Conservation (phyloP, 2,797 vertebrate species). For the Gallinago nigripennis region DNA sequence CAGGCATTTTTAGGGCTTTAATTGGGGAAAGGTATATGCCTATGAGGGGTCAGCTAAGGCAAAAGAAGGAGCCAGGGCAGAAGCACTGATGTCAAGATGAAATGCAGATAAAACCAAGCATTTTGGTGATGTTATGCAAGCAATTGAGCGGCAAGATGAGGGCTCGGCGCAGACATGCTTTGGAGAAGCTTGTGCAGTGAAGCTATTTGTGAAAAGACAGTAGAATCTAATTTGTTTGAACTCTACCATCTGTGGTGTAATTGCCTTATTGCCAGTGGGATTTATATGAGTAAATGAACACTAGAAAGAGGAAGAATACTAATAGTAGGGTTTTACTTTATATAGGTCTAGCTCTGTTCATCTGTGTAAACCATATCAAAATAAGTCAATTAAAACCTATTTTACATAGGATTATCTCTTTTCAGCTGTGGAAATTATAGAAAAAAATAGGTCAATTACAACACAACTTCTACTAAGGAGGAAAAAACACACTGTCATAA, state of each 20-base stretch:
- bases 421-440: slow-evolving; percentile 38
- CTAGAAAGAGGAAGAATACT: slow-evolving; percentile 60
- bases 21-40: neutral
- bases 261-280: slow-evolving; percentile 74
- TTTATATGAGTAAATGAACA: slow-evolving; percentile 72
- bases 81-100: neutral
- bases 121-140: slow-evolving; percentile 24
- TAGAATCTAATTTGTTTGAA: slow-evolving; percentile 74
- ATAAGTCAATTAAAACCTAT: slow-evolving; percentile 15
- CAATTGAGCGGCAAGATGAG: neutral
- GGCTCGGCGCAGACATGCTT: neutral
- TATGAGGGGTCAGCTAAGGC: neutral
- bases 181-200: slow-evolving; percentile 39
- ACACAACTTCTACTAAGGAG: neutral
- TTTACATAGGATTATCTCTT: slow-evolving; percentile 39
- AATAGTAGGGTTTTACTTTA: slow-evolving; percentile 64
- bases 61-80: neutral
- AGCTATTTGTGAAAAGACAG: slow-evolving; percentile 62
- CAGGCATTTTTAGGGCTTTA: neutral
- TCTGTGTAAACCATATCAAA: slow-evolving; percentile 9
- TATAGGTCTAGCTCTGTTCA: slow-evolving; percentile 23
- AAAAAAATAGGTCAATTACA: slow-evolving; percentile 26
- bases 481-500: neutral
- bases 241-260: slow-evolving; percentile 75
- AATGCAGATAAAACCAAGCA: neutral